Evolutionary conservation across 2,113 vertebrate genomes (phyloP).

Genomic region (Pandion haliaetus): DNA sequence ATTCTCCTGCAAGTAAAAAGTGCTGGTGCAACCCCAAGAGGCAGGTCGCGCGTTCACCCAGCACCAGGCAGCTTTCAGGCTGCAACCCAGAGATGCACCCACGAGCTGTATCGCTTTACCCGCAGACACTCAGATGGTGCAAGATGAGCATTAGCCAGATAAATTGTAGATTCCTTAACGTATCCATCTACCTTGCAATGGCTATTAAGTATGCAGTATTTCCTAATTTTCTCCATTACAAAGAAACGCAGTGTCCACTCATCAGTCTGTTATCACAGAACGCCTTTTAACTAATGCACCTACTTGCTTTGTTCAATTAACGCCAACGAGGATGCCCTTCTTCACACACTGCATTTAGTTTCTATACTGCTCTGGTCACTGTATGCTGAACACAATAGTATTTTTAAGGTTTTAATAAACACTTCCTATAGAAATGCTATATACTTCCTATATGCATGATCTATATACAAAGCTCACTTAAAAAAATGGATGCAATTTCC

Average conservation of each 20-base stretch:
- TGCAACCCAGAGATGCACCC: background rate
- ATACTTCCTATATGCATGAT: background rate
- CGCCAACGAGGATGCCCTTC: background rate
- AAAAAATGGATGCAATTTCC: background rate
- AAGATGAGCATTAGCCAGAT: background rate
- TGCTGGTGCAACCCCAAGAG: background rate
- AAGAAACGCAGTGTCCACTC: background rate
- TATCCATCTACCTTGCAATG: background rate
- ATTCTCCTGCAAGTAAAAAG: background rate
- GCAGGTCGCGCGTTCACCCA: background rate
- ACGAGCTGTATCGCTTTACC: background rate
- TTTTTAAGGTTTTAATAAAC: background rate
- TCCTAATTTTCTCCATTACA: background rate
- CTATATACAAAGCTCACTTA: background rate
- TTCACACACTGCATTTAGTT: background rate
- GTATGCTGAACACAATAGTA: background rate
- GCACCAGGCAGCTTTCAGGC: background rate
- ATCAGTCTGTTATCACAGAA: background rate
- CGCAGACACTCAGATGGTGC: background rate
- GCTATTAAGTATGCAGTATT: background rate
- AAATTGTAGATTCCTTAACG: background rate
- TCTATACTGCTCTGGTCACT: background rate
- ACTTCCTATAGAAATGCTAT: background rate
- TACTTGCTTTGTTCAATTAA: background rate
- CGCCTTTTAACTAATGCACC: background rate